These are phyloP conservation scores for Rhinopomastus cyanomelas DNA, from an alignment of 2,113 vertebrate genomes.

Conservation along the genomic window DNA sequence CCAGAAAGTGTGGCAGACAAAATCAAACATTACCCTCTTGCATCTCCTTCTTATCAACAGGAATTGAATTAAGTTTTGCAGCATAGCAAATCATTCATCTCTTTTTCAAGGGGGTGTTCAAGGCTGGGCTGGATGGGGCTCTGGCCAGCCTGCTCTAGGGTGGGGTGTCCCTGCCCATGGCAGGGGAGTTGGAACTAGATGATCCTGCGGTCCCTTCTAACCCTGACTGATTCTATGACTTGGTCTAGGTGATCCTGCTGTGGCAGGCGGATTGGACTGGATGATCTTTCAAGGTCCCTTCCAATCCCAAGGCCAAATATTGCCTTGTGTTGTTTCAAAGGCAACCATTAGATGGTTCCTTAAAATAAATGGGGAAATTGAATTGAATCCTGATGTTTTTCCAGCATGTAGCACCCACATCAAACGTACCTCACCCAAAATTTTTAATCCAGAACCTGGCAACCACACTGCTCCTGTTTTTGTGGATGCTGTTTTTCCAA, in stretches of 20 bases:
- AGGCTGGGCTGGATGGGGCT: too few relatives aligned
- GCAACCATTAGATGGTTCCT: background rate
- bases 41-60: constrained; percentile 20
- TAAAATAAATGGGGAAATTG: constrained; percentile 15
- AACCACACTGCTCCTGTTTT: background rate
- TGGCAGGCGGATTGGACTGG: too few relatives aligned
- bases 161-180: too few relatives aligned
- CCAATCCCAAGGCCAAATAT: too few relatives aligned
- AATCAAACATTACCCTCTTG: background rate
- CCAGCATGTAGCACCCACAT: background rate
- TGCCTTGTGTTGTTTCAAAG: constrained; percentile 8
- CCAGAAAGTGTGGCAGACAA: background rate
- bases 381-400: background rate
- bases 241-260: too few relatives aligned
- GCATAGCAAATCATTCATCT: constrained; percentile 26
- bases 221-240: too few relatives aligned
- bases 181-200: too few relatives aligned
- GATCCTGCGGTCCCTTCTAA: too few relatives aligned
- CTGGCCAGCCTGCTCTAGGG: too few relatives aligned
- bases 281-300: too few relatives aligned
- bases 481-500: background rate
- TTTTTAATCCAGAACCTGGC: background rate
- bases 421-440: constrained; percentile 8
- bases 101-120: background rate
- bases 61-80: constrained; percentile 43